Base-by-base conservation (phyloP, 2,888 invertebrate species). In the Siphlonurus alternatus region DNA sequence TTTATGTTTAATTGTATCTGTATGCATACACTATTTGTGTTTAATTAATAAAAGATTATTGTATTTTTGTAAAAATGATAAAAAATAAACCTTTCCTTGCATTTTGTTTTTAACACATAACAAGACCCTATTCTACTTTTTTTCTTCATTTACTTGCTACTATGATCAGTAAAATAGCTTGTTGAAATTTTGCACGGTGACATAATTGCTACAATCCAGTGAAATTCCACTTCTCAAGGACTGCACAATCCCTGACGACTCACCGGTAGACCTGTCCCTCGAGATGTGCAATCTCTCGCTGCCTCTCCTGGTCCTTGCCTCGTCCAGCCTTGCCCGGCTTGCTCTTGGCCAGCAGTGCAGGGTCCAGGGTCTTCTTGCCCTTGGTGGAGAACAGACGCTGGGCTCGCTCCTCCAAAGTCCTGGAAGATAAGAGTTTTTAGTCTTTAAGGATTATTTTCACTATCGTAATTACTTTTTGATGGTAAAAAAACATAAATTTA, bases 361-460 rank as follows among this genome's bases (percentile, higher is more conserved):
- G 91, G 75, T 97, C 96, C 60, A 98, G 76, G 10, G 95, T 91
- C 63, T 89, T 92, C 72, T 94, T 86, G 0, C 97, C 97, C 77
- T 99, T 99, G 0, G 95, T 98, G 66, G 89, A 88, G 74, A 96
- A 99, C 67, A 99, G 79, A 67, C 99, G 83, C 74, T 97, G 93
- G 1, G 99, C 99, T 70, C 99, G 81, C 77, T 99, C 97, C 77
- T 98, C 96, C 63, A 99, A 78, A 2, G 98, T 98, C 1, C 85
- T 83, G 68, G 18, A 71, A 70, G 65, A 59, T 19, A 19, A 59
- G 51, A 38, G 25, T 53, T 53, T n/a, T 53, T n/a, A 15, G 10
- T 19, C 15, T 59, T 19, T 59, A 18, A n/a, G 15, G 10, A 10
- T 59, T 61, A 7, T 24, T 61, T n/a, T n/a, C n/a, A n/a, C n/a